These are phyloP conservation scores for Parazoanthus swiftii DNA, from an alignment of 92 coral and sea anemone genomes.

Conservation along the genomic window DNA sequence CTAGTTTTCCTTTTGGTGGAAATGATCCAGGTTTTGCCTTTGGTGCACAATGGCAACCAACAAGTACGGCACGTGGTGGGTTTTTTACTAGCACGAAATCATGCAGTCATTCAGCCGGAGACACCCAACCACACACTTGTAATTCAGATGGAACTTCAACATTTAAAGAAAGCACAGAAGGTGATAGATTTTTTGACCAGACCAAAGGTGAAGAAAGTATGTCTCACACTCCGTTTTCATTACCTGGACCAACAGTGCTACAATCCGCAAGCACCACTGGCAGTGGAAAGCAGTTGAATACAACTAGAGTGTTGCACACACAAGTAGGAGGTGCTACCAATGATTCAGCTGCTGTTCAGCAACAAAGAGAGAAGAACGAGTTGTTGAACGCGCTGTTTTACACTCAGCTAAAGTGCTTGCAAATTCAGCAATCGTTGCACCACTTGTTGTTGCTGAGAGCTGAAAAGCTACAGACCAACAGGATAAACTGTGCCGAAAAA, in stretches of 20 bases:
- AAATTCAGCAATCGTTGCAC: conserved; percentile 22
- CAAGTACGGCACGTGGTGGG: background rate
- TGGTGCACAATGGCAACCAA: background rate
- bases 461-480: background rate
- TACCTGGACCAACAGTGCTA: background rate
- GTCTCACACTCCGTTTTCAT: background rate
- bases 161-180: background rate
- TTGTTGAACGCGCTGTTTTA: conserved; percentile 4
- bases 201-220: background rate
- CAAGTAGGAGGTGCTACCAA: background rate
- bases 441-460: conserved; percentile 1
- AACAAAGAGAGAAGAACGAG: conserved; percentile 4
- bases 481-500: background rate
- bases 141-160: background rate
- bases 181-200: background rate
- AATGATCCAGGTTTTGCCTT: background rate
- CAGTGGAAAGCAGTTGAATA: background rate
- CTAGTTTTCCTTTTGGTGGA: background rate
- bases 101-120: background rate
- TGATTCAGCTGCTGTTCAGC: background rate
- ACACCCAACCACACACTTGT: background rate
- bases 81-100: background rate
- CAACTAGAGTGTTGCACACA: background rate
- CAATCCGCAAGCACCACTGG: background rate
- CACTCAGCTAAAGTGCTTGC: conserved; percentile 29